phyloP scores from a whole-genome alignment of 2,888 invertebrate genomes.

The Helobdella robusta region DNA sequence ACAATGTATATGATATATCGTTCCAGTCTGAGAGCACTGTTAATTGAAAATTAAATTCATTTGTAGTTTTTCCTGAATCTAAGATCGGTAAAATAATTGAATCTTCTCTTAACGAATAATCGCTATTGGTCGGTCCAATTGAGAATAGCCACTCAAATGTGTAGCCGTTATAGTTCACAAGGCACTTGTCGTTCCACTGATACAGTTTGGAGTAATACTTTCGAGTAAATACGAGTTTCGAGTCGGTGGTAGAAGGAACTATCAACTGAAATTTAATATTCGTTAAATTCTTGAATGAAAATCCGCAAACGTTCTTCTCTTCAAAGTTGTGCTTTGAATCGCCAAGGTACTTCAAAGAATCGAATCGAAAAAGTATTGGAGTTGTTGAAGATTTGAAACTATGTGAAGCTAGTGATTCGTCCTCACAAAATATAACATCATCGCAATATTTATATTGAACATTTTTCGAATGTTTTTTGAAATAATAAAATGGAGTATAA shows the following conservation, averaged over 20 bases:
- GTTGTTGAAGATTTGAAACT: slow-evolving; percentile 10
- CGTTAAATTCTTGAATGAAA: slow-evolving; percentile 22
- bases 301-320: slow-evolving; percentile 15
- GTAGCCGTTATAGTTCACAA: slow-evolving; percentile 27
- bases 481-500: slow-evolving; percentile 33
- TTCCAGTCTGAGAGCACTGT: too few species aligned
- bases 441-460: slow-evolving; percentile 21
- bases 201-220: slow-evolving; percentile 27
- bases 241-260: not conserved
- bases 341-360: slow-evolving; percentile 26
- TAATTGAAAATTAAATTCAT: too few species aligned
- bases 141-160: slow-evolving; percentile 30
- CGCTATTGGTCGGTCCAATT: slow-evolving; percentile 30
- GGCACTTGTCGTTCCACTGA: slow-evolving; percentile 31
- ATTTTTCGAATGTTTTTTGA: slow-evolving; percentile 13
- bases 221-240: slow-evolving; percentile 27
- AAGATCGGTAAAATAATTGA: slow-evolving; percentile 6
- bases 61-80: too few species aligned
- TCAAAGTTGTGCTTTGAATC: slow-evolving; percentile 20
- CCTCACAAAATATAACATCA: slow-evolving; percentile 23
- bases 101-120: slow-evolving; percentile 31
- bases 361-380: slow-evolving; percentile 14
- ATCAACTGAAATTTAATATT: slow-evolving; percentile 23
- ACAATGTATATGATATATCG: too few species aligned
- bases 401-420: slow-evolving; percentile 25